Evolutionary conservation across 1,140 invertebrate genomes (phyloP), one percentile per base, ranked within the genome.

Genomic region (Sinonovacula constricta): DNA sequence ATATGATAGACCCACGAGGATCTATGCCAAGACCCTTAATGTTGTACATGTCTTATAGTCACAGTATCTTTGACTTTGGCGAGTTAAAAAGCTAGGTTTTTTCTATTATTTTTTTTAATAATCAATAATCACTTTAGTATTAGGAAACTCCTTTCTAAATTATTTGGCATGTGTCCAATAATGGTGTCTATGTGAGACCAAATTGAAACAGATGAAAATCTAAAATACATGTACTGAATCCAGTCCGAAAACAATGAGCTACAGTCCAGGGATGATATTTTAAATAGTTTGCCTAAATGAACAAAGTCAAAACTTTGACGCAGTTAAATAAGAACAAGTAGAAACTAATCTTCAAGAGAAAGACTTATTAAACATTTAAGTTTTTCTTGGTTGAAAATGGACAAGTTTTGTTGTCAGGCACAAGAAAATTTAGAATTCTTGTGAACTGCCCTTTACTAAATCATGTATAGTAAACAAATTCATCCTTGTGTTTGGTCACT

Each of bases 101-200:
- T 71, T 28, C 4, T 28, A 36, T 54, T 72, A 65, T 4, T 65
- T 33, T 72, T 79, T 62, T 2, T 59, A 72, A 3, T 60, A 24
- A 56, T 72, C 77, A 53, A 79, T 79, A 54, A 79, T 79, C 22
- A 65, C 76, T 70, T 33, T 59, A 63, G 53, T n/a, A n/a, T n/a
- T n/a, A n/a, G n/a, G n/a, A n/a, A n/a, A n/a, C n/a, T n/a, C n/a
- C n/a, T n/a, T n/a, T 36, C 57, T 78, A 56, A 49, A 79, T 15
- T 31, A 39, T 22, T 30, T 28, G 75, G 66, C 75, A 78, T 78
- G 33, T 69, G n/a, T 33, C 33, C 31, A 22, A 77, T 57, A n/a
- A 77, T 67, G 26, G 34, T 56, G 24, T 68, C n/a, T 53, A 49
- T 60, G 60, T 62, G 54, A 51, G 36, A 45, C 24, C n/a, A 45